Percentiles rank a stretch among this genome's conserved stretches.
phyloP scores from a whole-genome alignment of 2,113 vertebrate species.

The Larimichthys polyactis region DNA sequence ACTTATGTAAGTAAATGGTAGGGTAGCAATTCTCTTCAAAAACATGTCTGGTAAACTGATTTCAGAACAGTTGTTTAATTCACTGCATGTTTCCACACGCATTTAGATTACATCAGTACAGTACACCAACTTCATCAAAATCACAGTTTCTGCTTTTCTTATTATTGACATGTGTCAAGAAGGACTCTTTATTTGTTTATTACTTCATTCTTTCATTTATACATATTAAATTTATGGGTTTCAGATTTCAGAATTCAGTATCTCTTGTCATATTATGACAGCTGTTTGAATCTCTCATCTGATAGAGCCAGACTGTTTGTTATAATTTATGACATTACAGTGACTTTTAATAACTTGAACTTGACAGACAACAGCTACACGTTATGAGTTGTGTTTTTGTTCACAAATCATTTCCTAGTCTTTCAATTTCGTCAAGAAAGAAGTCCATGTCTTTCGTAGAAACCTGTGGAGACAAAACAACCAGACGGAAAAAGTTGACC shows the following conservation, averaged over 20 bases:
- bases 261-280: neutral
- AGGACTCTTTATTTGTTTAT: neutral
- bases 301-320: neutral
- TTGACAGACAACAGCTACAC: neutral
- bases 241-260: neutral
- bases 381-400: neutral
- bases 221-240: neutral
- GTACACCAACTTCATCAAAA: no score
- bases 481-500: constrained; percentile 67
- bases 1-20: neutral
- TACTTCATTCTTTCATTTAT: neutral
- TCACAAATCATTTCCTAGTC: constrained; percentile 87
- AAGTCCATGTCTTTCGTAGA: constrained; percentile 66
- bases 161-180: no score
- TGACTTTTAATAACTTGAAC: neutral
- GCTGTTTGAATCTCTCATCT: neutral
- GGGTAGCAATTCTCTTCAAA: neutral
- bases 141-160: no score
- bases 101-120: neutral
- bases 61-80: constrained; percentile 1
- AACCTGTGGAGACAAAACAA: constrained; percentile 52
- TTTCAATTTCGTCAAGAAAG: constrained; percentile 85
- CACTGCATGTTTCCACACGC: neutral
- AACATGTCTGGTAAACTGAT: neutral
- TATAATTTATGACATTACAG: neutral